Base-by-base conservation (phyloP, 2,888 invertebrate genomes). In the Drosophila tanythrix region DNA sequence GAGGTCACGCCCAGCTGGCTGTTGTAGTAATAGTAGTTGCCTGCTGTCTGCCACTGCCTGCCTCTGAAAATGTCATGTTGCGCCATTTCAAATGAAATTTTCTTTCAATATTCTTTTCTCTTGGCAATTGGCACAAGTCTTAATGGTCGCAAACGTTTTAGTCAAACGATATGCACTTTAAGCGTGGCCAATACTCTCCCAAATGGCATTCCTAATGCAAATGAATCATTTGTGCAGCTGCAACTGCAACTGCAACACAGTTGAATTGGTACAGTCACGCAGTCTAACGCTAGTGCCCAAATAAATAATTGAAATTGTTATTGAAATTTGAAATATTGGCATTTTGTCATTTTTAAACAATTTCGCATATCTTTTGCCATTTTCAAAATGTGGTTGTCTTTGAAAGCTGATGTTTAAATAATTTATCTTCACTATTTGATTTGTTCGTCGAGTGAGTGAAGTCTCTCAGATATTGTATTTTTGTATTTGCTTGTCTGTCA, bases 21-120 rank as follows among this genome's bases (percentile, higher is more conserved):
- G 35, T 36, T 50, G 52, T 43, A 64, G 52, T 64, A 70, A 57
- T 73, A 38, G 56, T 50, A 31, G 57, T 36, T 69, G 72, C 35
- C 48, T 68, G 50, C 58, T 46, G 67, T 25, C 76, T 75, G 72
- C 66, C 73, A 48, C 35, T 2, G 13, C 15, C 25, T 36, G 21
- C 21, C 35, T 11, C 25, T 21, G 63, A 72, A 75, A 85, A 75
- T 84, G 86, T 75, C 73, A 63, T 72, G 66, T 71, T 75, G 76
- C 83, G 79, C 82, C 79, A 89, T 82, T 88, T 83, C 81, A 88
- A 88, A 89, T 86, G 82, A 88, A 88, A 86, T 84, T 81, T 81
- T 86, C 81, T 83, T 73, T 74, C 71, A 78, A 78, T 80, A 76
- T 63, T 68, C 56, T 67, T 63, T 50, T 36, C 56, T 46, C 58